Base-by-base conservation (phyloP, 2,888 invertebrate species). In the Agrotis ipsilon region DNA sequence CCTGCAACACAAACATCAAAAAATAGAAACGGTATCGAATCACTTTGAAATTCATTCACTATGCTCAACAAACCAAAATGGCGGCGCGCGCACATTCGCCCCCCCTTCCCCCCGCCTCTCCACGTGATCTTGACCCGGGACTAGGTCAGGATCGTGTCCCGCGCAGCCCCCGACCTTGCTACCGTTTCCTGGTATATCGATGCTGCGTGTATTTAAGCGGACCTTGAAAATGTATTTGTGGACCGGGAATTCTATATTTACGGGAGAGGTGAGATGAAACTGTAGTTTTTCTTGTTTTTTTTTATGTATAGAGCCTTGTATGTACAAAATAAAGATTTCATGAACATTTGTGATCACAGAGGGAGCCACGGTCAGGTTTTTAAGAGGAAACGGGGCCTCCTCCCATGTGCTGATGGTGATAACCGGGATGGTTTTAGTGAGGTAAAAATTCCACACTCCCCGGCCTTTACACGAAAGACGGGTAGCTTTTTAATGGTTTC, bases 121-220 rank as follows among this genome's bases (percentile, higher is more conserved):
- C 82, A 74, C 74, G 72, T 92, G 94, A 88, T 94, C 94, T 93
- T 94, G 94, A 94, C 94, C 93, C 90, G 87, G 88, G 85, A 86
- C 81, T 88, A 84, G 93, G 94, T 92, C 92, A 93, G 58, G 90
- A 92, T 88, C 91, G 87, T 75, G 87, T 92, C 92, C 91, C 92
- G 92, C 92, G 92, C 92, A 92, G 88, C 87, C 87, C 87, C 82
- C 88, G 89, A 90, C 91, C 90, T 91, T 92, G 92, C 71, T 59
- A 52, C 78, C 72, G 49, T 48, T 73, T 80, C 78, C 78, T 75
- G 78, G 60, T 71, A 45, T 68, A 79, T 82, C 82, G 61, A 77
- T 86, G 72, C 49, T 32, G 52, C 55, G 72, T 80, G 72, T 66
- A 73, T 71, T 51, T 58, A 49, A 64, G 60, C 62, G 60, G 57